phyloP scores from a whole-genome alignment of 2,888 invertebrate genomes.

The Petrolisthes manimaculis region DNA sequence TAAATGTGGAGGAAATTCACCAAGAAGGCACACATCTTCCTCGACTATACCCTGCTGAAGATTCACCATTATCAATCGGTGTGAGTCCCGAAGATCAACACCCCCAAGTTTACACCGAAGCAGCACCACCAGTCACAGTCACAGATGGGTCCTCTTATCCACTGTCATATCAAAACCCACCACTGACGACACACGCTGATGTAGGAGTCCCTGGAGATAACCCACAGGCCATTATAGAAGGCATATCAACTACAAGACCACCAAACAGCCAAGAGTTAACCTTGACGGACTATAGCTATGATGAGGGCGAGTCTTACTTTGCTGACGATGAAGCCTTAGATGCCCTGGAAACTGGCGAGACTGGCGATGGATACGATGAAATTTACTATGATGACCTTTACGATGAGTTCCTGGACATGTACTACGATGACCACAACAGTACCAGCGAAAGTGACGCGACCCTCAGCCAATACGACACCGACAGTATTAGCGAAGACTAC shows the following conservation, averaged over 20 bases:
- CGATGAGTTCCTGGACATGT: constrained; percentile 51
- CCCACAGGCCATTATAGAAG: background rate
- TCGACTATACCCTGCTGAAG: background rate
- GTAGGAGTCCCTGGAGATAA: background rate
- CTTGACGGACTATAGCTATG: background rate
- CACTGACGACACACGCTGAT: background rate
- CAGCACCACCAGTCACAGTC: background rate
- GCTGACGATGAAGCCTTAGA: background rate
- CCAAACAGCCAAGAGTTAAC: background rate
- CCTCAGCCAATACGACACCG: no score
- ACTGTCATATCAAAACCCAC: no score
- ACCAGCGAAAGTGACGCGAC: background rate
- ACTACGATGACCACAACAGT: constrained; percentile 25
- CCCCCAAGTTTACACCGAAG: background rate
- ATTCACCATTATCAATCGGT: no score
- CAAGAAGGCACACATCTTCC: background rate
- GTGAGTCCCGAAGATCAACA: no score
- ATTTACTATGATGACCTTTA: constrained; percentile 48
- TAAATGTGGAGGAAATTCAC: background rate
- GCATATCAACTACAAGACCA: background rate
- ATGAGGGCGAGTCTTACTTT: background rate
- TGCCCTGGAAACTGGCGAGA: background rate
- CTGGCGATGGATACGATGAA: background rate
- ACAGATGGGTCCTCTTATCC: background rate
- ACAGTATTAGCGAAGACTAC: no score